Evolutionary conservation across 2,888 invertebrate species (phyloP).

Genomic region (Idaea straminata): DNA sequence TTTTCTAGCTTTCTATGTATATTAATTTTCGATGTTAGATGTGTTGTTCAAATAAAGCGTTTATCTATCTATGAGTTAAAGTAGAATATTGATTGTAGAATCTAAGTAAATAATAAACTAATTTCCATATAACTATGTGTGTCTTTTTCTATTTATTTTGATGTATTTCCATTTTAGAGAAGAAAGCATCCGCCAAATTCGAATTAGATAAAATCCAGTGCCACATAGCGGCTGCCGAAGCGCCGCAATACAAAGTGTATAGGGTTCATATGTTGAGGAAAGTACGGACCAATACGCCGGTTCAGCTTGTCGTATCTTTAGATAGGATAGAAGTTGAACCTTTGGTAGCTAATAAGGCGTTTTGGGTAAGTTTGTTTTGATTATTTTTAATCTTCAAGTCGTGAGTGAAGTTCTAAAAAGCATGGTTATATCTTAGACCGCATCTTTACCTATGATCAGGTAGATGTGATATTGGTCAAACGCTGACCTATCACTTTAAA

Average conservation of each 20-base stretch:
- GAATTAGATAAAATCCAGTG: conserved; percentile 85
- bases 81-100: too few species aligned
- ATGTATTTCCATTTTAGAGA: conserved; percentile 38
- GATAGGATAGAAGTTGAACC: conserved; percentile 96
- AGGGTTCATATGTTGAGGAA: conserved; percentile 89
- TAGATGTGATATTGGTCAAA: too few species aligned
- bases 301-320: conserved; percentile 92
- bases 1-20: too few species aligned
- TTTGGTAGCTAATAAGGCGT: conserved; percentile 83
- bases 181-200: conserved; percentile 45
- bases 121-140: too few species aligned
- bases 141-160: not conserved
- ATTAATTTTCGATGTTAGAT: too few species aligned
- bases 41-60: too few species aligned
- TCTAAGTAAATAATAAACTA: too few species aligned
- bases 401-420: not conserved
- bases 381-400: not conserved
- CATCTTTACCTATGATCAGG: too few species aligned
- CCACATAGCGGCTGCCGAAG: conserved; percentile 90
- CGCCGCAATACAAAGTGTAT: conserved; percentile 91
- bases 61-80: too few species aligned
- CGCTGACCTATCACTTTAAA: too few species aligned
- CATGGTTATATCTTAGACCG: too few species aligned
- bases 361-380: conserved; percentile 70
- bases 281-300: conserved; percentile 89